Evolutionary conservation across 2,797 vertebrate species (phyloP).

Genomic region (Esox masquinongy): DNA sequence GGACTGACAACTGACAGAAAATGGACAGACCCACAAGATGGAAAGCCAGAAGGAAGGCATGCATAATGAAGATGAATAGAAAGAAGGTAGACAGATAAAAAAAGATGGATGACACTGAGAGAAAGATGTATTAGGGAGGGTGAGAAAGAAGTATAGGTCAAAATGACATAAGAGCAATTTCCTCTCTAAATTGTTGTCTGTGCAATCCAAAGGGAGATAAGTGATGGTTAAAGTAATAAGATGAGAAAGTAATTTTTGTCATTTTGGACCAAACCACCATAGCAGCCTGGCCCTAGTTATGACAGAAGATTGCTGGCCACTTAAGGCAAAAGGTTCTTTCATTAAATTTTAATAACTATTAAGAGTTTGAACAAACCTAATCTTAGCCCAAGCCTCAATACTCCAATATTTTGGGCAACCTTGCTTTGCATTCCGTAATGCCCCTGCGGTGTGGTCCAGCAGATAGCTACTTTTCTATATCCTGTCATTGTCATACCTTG

Average conservation of each 20-base stretch:
- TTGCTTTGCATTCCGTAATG: neutral
- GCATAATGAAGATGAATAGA: neutral
- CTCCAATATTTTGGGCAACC: neutral
- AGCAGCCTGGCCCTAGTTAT: neutral
- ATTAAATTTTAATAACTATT: neutral
- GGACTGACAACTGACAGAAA: neutral
- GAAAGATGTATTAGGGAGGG: neutral
- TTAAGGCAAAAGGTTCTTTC: neutral
- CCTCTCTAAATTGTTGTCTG: neutral
- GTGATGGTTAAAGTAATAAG: constrained; percentile 3
- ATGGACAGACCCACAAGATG: neutral
- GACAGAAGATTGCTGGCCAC: neutral
- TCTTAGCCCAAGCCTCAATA: neutral
- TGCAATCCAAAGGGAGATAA: neutral
- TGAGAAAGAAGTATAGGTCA: neutral
- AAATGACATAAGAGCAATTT: neutral
- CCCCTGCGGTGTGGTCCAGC: neutral
- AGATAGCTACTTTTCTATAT: neutral
- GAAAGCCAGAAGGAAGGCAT: neutral
- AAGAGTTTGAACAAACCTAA: neutral
- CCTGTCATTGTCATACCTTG: neutral
- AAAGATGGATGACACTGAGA: neutral
- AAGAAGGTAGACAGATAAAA: neutral
- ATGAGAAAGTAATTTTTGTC: no score
- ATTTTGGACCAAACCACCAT: no score